Conservation (phyloP, 2,113 vertebrate species). For the Phoenicopterus ruber region DNA sequence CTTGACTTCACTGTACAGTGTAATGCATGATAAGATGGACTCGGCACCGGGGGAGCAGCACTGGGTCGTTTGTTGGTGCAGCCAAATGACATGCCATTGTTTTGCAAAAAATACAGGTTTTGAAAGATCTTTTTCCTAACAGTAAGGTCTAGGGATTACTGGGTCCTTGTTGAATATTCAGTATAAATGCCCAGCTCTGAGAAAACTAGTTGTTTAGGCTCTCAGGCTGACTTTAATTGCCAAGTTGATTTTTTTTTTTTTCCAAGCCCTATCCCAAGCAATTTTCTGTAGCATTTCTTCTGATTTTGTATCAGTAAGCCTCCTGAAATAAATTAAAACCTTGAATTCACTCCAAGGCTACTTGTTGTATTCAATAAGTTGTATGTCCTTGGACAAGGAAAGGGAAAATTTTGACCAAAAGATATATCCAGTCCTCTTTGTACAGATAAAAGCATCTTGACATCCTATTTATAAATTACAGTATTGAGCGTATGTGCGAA, state of each 20-base stretch:
- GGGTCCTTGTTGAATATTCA: neutral
- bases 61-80: neutral
- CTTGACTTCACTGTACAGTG: neutral
- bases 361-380: neutral
- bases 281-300: neutral
- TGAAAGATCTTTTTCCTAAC: neutral
- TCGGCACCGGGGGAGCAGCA: neutral
- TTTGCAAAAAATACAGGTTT: neutral
- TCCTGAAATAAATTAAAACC: constrained; percentile 9
- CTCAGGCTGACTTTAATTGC: neutral
- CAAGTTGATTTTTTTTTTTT: neutral
- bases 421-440: neutral
- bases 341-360: constrained; percentile 9
- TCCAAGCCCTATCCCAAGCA: neutral
- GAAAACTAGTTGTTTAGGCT: neutral
- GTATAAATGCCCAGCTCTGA: neutral
- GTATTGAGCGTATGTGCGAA: neutral
- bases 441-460: neutral
- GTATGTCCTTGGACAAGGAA: neutral
- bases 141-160: neutral
- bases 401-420: neutral
- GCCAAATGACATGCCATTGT: neutral
- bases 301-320: neutral
- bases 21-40: neutral
- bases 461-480: neutral